Evolutionary conservation across 2,888 invertebrate genomes (phyloP).

Genomic region (Ormyrus labotus): DNA sequence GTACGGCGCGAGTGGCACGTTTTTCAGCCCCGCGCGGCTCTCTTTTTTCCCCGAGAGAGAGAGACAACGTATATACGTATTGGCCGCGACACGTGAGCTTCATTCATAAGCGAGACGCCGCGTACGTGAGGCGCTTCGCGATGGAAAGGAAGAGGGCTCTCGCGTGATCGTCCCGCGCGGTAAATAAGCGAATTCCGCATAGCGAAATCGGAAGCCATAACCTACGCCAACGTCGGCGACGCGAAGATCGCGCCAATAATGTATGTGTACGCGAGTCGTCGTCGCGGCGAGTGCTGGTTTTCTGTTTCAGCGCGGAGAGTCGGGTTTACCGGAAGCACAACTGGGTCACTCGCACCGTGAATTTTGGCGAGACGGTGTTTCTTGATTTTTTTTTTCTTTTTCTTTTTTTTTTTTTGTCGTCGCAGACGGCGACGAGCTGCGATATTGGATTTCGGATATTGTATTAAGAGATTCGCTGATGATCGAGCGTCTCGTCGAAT

Average conservation of each 20-base stretch:
- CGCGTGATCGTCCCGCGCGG: constrained; percentile 17
- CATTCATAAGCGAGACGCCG: constrained; percentile 45
- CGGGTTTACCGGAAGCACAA: constrained; percentile 13
- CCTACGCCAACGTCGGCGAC: constrained; percentile 51
- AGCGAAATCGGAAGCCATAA: constrained; percentile 61
- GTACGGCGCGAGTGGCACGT: constrained; percentile 17
- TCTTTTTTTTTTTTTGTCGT: too few relatives aligned
- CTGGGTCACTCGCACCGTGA: constrained; percentile 9
- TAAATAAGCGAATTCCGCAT: constrained; percentile 32
- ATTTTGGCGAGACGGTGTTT: constrained; percentile 1
- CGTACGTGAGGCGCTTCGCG: constrained; percentile 32
- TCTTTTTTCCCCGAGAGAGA: constrained; percentile 6
- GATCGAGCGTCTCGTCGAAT: background rate
- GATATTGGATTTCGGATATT: background rate
- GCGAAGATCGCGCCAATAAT: constrained; percentile 3
- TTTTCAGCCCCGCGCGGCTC: constrained; percentile 1
- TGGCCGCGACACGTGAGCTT: constrained; percentile 42
- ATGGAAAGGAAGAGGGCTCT: constrained; percentile 28
- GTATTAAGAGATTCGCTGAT: background rate
- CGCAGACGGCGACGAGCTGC: background rate
- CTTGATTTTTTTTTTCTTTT: too few relatives aligned
- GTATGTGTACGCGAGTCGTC: background rate
- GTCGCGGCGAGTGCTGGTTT: background rate
- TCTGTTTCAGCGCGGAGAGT: background rate
- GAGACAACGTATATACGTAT: too few relatives aligned